Base-by-base conservation (phyloP, 1,140 invertebrate genomes). In the Lerema accius region DNA sequence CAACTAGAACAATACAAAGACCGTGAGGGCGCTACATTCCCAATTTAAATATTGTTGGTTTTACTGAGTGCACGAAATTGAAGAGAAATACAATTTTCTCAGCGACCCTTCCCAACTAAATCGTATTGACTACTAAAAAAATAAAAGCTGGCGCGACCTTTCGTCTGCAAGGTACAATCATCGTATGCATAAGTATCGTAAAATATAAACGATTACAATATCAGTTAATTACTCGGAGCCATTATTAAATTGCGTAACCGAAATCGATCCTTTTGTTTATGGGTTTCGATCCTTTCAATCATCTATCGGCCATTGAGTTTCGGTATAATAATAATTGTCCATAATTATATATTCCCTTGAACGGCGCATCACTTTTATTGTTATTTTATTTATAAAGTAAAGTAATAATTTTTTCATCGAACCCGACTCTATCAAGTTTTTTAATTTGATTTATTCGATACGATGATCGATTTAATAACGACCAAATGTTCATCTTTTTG, bases 271-370 rank as follows among this genome's bases (percentile, higher is more conserved):
- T 89, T 87, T 89, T 90, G 88, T 89, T 88, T 88, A 89, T 86
- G 83, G 82, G 82, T 83, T 80, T 82, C 78, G 84, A 88, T 88
- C 84, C 85, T 90, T 89, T 88, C 86, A 90, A 89, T 90, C 86
- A 87, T 90, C 86, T 90, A 89, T 89, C 83, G 80, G 78, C 79
- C 80, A 88, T 88, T 87, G 77, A 85, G 83, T 82, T 86, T 82
- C 83, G 79, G 80, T 82, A 89, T 90, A 85, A 89, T 86, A 89
- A 86, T 89, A 90, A 90, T 90, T 90, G 88, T 86, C 86, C 88
- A 88, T 90, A 90, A 90, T 90, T 89, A 90, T 83, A 90, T 88
- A 89, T 89, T 88, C 86, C 82, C 84, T 84, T 82, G 84, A 88
- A 78, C 78, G 69, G 77, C 80, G 81, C 82, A 84, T 90, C 86